phyloP scores from a whole-genome alignment of 2,888 invertebrate genomes.

The Caenorhabditis zanzibari region DNA sequence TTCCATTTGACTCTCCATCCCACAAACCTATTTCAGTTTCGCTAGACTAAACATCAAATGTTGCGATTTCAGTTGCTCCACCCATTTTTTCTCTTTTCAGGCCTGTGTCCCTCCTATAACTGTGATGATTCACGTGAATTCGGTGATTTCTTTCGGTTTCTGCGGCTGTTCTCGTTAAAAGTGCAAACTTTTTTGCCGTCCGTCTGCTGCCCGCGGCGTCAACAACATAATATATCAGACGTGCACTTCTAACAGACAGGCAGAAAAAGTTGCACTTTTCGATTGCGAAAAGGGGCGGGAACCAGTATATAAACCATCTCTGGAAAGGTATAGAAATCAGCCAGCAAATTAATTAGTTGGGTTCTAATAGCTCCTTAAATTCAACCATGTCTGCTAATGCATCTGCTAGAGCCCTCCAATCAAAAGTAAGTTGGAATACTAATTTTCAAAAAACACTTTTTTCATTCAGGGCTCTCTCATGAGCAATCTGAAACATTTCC shows the following conservation, averaged over 20 bases:
- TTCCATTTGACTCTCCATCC: not conserved
- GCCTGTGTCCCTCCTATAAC: conserved; percentile 34
- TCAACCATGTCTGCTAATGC: conserved; percentile 36
- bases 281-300: conserved; percentile 40
- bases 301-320: conserved; percentile 34
- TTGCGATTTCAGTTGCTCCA: conserved; percentile 37
- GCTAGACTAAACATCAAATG: conserved; percentile 43
- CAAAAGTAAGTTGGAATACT: conserved; percentile 24
- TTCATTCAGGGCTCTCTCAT: conserved; percentile 30
- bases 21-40: conserved; percentile 24
- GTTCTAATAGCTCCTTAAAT: not conserved
- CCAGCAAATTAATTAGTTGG: not conserved
- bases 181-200: conserved; percentile 49
- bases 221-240: conserved; percentile 55
- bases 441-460: not conserved
- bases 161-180: conserved; percentile 56
- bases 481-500: conserved; percentile 32
- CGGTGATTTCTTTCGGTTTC: conserved; percentile 23
- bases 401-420: conserved; percentile 36
- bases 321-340: conserved; percentile 19
- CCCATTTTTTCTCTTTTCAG: conserved; percentile 18
- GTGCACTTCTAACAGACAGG: conserved; percentile 51
- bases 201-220: conserved; percentile 16
- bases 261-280: conserved; percentile 63
- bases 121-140: conserved; percentile 55